Evolutionary conservation across 30 jellyfish, hydroid and myxozoan genomes (phyloP).

Genomic region (Cassiopea xamachana): DNA sequence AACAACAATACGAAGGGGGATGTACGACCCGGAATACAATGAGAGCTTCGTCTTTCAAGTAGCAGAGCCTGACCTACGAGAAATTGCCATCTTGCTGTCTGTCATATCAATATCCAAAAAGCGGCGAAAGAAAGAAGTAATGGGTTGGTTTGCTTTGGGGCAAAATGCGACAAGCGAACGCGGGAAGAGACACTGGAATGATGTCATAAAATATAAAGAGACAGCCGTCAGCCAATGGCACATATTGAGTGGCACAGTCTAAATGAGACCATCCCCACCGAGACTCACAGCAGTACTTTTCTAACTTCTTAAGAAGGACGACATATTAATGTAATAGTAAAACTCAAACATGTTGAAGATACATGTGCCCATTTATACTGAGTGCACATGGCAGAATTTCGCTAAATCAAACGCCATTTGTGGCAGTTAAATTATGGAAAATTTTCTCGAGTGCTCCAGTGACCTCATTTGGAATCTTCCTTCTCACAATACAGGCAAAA

Average conservation of each 20-base stretch:
- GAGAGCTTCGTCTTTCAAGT: conserved; percentile 95
- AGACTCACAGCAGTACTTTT: too few relatives aligned
- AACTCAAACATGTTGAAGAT: too few relatives aligned
- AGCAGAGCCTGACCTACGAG: conserved; percentile 93
- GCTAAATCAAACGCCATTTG: too few relatives aligned
- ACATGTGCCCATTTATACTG: too few relatives aligned
- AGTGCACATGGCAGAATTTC: too few relatives aligned
- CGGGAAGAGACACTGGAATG: conserved; percentile 88
- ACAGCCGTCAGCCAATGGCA: conserved; percentile 76
- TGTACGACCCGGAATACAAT: conserved; percentile 96
- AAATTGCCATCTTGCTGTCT: conserved; percentile 79
- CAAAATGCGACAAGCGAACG: conserved; percentile 75
- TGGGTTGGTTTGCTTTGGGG: conserved; percentile 96
- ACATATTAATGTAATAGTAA: too few relatives aligned
- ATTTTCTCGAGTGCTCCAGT: too few relatives aligned
- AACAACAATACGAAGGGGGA: conserved; percentile 90
- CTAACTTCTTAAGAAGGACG: too few relatives aligned
- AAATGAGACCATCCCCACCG: neutral
- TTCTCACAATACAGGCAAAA: too few relatives aligned
- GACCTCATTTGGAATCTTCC: too few relatives aligned
- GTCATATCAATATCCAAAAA: conserved; percentile 80
- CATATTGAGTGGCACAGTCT: conserved; percentile 35
- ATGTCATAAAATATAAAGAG: conserved; percentile 71
- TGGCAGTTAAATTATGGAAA: too few relatives aligned
- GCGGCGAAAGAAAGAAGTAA: conserved; percentile 83